Evolutionary conservation across 64 coral and sea anemone species (phyloP), one percentile per base, ranked within the genome.

Genomic region (Catalaphyllia jardinei): DNA sequence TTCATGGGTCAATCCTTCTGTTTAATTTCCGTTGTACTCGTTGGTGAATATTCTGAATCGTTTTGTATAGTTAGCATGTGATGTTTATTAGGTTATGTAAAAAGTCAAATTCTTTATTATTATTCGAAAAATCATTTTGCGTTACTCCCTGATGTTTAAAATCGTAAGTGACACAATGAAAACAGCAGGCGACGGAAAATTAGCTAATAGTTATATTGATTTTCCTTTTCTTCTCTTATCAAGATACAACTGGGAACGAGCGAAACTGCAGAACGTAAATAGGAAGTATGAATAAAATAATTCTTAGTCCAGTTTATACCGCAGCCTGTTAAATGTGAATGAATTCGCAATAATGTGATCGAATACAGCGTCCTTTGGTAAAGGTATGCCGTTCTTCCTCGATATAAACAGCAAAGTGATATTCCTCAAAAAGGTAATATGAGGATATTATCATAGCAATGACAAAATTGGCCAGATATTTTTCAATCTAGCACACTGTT

Each of bases 181-280:
- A 83, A 49, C 33, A 59, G 31, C 80, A 22, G 61, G 60, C 60
- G 80, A 62, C 33, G 60, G 31, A 83, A 77, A 49, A 83, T 55
- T 79, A 55, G 46, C 28, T 79, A 79, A 79, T 55, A 4, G 76
- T 79, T 83, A 31, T 83, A 83, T 83, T 46, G 62, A 83, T 83
- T 61, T 11, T 35, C 61, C 42, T n/a, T 64, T 67, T 49, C 38
- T 10, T 79, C 20, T 35, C 46, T 67, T 11, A n/a, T 69, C 65
- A n/a, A 8, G 22, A 25, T 69, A 69, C 62, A 38, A 83, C 28
- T 42, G 60, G 20, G 63, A 59, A 67, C 60, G n/a, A 22, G 61
- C 35, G 62, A 25, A 24, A 24, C 33, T 38, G 61, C 22, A n/a
- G 29, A 69, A 69, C 10, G 65, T 25, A n/a, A 69, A 69, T 24